Conservation (phyloP, 2,888 invertebrate genomes). For the Alentia gelatinosa region DNA sequence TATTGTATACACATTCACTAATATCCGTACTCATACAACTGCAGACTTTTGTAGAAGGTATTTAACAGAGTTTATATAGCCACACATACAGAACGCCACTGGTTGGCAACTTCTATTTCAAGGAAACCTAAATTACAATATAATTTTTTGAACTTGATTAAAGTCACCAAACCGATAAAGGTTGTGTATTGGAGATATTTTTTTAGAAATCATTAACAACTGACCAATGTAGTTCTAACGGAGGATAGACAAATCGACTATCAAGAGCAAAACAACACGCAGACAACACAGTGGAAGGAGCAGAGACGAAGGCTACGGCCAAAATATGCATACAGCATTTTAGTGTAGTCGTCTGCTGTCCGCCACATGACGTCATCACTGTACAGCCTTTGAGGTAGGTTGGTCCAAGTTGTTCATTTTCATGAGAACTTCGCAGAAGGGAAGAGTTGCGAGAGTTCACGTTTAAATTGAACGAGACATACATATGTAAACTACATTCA, state of each 20-base stretch:
- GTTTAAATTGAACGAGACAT: neutral
- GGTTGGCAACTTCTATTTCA: neutral
- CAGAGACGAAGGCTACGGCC: neutral
- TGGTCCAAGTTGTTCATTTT: constrained; percentile 48
- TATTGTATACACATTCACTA: constrained; percentile 10
- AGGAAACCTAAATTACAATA: neutral
- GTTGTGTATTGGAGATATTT: no score
- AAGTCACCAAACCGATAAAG: no score
- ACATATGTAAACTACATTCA: neutral
- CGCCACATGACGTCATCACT: constrained; percentile 52
- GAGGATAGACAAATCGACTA: neutral
- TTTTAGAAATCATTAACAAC: no score
- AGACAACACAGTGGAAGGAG: constrained; percentile 29
- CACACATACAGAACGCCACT: neutral
- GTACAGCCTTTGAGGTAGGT: constrained; percentile 50
- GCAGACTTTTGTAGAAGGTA: neutral
- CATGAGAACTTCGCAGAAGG: neutral
- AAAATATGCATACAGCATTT: neutral
- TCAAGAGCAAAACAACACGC: constrained; percentile 1
- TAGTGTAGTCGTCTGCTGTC: constrained; percentile 21
- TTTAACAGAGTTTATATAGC: neutral
- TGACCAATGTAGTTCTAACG: neutral
- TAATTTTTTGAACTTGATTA: neutral
- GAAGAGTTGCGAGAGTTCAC: neutral
- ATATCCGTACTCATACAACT: neutral